Base-by-base conservation (phyloP, 2,113 vertebrate genomes). In the Chunga burmeisteri region DNA sequence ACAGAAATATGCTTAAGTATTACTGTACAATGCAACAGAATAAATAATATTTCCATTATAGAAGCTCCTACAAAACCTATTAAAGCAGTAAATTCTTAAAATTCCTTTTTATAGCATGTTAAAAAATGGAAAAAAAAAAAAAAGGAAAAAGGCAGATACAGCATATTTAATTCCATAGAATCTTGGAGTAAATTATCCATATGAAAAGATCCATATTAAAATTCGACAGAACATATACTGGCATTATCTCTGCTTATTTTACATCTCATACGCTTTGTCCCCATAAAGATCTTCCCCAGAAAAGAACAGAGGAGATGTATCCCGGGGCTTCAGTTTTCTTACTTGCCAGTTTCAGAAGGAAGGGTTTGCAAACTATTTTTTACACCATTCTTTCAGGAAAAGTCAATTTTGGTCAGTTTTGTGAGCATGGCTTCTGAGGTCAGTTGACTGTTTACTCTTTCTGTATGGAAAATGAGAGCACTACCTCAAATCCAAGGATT, bases 381-480 rank as follows among this genome's bases (percentile, higher is more conserved):
- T 46, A 36, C 4, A 16, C 34, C 2, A 1, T 73, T 88, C 67
- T 92, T 91, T 66, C 79, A 88, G 38, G 20, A 73, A 21, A 75
- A 87, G 49, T 61, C 53, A 77, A 14, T 77, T 90, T 90, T 59
- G 71, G 66, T 70, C 49, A 42, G 49, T 70, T 79, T 44, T 73
- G 25, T 47, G 58, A 81, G 53, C 42, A 22, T 82, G 59, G 29
- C 29, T 88, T 83, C 40, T 81, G 66, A 93, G 58, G 49, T 78
- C 77, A 90, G 71, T 53, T 61, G 59, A 63, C n/a, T 25, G 61
- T 40, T 65, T 59, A 38, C 19, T 23, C 44, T 62, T 94, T 94
- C 62, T 77, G 20, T 62, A 52, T 86, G 86, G 50, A 95, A 96
- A 95, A 90, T 50, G 53, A 92, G 74, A 93, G 62, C 19, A 16